These are phyloP conservation scores for Ephialtes manifestator DNA, from an alignment of 2,888 invertebrate genomes.

Conservation along the genomic window DNA sequence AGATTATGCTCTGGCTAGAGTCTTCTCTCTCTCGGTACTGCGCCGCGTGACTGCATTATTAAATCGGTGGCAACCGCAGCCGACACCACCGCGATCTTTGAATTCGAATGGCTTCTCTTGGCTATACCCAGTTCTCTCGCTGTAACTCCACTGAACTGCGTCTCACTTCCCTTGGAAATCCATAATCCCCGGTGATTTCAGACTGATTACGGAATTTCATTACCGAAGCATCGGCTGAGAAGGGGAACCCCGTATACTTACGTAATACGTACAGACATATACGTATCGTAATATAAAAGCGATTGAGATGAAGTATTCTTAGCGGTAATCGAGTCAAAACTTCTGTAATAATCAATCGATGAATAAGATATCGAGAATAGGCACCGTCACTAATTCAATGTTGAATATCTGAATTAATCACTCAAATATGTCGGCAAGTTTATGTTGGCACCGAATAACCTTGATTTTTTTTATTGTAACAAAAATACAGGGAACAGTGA, in stretches of 20 bases:
- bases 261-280: conserved; percentile 25
- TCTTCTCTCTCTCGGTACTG: conserved; percentile 46
- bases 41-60: conserved; percentile 69
- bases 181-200: conserved; percentile 66
- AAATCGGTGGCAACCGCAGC: conserved; percentile 67
- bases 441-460: too few species aligned
- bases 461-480: too few species aligned
- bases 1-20: conserved; percentile 59
- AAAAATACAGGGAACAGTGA: too few species aligned
- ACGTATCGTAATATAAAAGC: conserved; percentile 21
- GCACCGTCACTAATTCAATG: conserved; percentile 27
- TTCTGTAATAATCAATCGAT: conserved; percentile 45
- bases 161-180: conserved; percentile 51
- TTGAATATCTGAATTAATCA: conserved; percentile 27
- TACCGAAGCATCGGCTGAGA: conserved; percentile 57
- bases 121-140: conserved; percentile 48
- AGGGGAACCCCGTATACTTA: conserved; percentile 28
- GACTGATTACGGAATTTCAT: conserved; percentile 69
- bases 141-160: conserved; percentile 20
- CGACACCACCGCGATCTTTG: conserved; percentile 62
- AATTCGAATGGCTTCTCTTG: conserved; percentile 64
- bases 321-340: conserved; percentile 55
- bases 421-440: conserved; percentile 34
- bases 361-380: conserved; percentile 8
- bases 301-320: conserved; percentile 58